Conservation (phyloP, 1,140 invertebrate species). For the Sycophila sp. region DNA sequence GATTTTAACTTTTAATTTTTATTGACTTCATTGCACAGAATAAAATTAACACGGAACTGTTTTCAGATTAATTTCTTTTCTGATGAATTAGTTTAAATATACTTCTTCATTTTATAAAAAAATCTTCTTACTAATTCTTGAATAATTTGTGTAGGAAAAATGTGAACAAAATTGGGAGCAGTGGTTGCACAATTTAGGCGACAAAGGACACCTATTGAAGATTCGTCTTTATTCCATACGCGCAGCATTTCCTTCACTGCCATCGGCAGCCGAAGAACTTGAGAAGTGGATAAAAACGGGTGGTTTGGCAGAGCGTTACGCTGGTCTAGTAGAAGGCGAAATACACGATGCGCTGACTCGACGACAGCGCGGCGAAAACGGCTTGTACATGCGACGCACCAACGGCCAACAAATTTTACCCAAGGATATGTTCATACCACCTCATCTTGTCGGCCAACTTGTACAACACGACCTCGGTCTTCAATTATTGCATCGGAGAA, state of each 20-base stretch:
- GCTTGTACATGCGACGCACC: slow-evolving; percentile 76
- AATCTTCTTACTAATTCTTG: background rate
- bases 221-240: slow-evolving; percentile 83
- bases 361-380: slow-evolving; percentile 83
- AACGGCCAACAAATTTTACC: slow-evolving; percentile 56
- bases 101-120: background rate
- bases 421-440: slow-evolving; percentile 77
- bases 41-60: no score
- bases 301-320: slow-evolving; percentile 74
- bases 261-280: slow-evolving; percentile 57
- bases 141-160: slow-evolving; percentile 37
- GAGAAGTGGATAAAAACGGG: slow-evolving; percentile 61
- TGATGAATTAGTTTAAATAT: background rate
- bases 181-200: slow-evolving; percentile 78
- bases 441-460: slow-evolving; percentile 90
- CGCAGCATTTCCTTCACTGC: slow-evolving; percentile 70
- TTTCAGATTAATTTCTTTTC: background rate
- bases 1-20: background rate
- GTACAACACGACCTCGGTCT: slow-evolving; percentile 81
- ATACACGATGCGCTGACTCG: slow-evolving; percentile 88
- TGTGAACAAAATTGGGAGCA: slow-evolving; percentile 50
- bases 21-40: no score
- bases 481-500: slow-evolving; percentile 69
- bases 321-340: slow-evolving; percentile 86
- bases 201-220: slow-evolving; percentile 84